Evolutionary conservation across 2,113 vertebrate species (phyloP), one percentile per base, ranked within the genome.

Genomic region (Rattus norvegicus): DNA sequence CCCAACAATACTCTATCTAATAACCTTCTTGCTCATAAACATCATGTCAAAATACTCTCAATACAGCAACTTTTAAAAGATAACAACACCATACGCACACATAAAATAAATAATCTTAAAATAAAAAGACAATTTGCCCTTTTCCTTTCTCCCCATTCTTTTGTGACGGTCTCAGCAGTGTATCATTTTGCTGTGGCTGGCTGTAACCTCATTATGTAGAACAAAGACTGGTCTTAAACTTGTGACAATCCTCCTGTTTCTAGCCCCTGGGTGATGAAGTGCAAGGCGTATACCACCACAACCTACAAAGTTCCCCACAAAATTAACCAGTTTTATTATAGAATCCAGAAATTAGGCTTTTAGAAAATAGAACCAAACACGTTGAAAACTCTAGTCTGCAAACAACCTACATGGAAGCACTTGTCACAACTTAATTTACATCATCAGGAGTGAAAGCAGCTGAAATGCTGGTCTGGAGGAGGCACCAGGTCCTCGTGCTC

Each of bases 311-410:
- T 39, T n/a, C 85, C 12, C 63, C 77, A 69, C 70, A 94, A 73
- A 65, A 69, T 12, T 73, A 83, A 79, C 88, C n/a, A 75, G 47
- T 75, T 81, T 94, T 94, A 63, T 73, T 73, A 88, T 36, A 52
- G 4, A 73, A 20, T 81, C 16, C n/a, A 92, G 52, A 52, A 70
- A 56, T 72, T 59, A 33, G 1, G 24, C 1, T 90, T 19, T 59
- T 90, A 9, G 28, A 19, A 73, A 28, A 88, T 79, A 49, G 83
- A 95, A 69, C 19, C n/a, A 84, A 87, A 86, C 65, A 6, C 92
- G 16, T 12, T 79, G 22, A 84, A 90, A 95, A 80, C 20, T 92
- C 80, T 54, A 7, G 61, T 95, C 13, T 20, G 70, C 56, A 95
- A 39, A 87, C 39, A 91, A 93, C 7, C 14, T 83, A 9, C 4